Percentiles rank a stretch among this genome's conserved stretches.
phyloP scores from a whole-genome alignment of 2,888 invertebrate genomes.

The Thereva unica region DNA sequence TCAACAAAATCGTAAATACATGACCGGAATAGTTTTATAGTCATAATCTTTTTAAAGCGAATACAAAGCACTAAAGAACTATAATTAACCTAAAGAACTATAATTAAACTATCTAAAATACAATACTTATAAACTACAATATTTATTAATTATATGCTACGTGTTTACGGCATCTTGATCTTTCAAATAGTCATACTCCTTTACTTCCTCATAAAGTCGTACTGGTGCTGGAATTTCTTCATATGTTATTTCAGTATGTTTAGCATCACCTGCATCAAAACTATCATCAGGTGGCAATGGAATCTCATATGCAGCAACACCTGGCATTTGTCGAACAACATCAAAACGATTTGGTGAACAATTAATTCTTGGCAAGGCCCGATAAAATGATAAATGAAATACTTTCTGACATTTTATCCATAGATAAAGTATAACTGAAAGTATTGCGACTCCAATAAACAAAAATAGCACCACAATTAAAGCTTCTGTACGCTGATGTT shows the following conservation, averaged over 20 bases:
- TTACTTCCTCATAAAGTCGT: too few species aligned
- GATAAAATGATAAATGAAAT: slow-evolving; percentile 31
- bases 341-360: slow-evolving; percentile 1
- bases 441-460: slow-evolving; percentile 52
- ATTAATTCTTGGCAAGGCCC: slow-evolving; percentile 6
- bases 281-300: neutral
- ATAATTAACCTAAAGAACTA: too few species aligned
- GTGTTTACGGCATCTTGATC: too few species aligned
- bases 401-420: slow-evolving; percentile 53
- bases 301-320: neutral
- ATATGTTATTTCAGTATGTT: neutral
- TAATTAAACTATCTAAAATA: too few species aligned
- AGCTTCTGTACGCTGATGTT: slow-evolving; percentile 53
- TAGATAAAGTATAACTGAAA: slow-evolving; percentile 53
- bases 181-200: too few species aligned
- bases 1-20: too few species aligned
- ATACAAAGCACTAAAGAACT: too few species aligned
- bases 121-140: too few species aligned
- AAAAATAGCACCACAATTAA: slow-evolving; percentile 54
- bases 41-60: too few species aligned
- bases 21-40: too few species aligned
- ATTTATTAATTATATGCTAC: too few species aligned
- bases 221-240: neutral
- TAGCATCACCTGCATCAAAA: neutral
- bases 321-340: slow-evolving; percentile 22